Conservation (phyloP, 2,797 vertebrate genomes). For the Lateolabrax maculatus region DNA sequence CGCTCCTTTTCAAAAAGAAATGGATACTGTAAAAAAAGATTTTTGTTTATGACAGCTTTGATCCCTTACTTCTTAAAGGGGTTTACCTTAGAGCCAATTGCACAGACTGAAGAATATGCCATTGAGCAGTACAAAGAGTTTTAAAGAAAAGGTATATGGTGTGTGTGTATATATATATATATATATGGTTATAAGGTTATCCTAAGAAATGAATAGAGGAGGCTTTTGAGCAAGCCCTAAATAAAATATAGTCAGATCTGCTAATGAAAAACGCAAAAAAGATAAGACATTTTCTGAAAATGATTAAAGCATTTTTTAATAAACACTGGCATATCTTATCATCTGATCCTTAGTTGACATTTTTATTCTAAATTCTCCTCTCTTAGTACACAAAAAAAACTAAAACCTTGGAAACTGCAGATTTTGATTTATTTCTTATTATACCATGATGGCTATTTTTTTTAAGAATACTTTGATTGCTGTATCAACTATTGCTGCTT, state of each 20-base stretch:
- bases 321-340: conserved; percentile 10
- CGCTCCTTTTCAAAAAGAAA: conserved; percentile 20
- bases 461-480: not conserved
- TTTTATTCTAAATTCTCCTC: conserved; percentile 3
- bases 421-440: not conserved
- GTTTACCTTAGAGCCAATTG: conserved; percentile 13
- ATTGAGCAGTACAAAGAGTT: not conserved
- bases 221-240: conserved; percentile 24
- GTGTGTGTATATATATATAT: too few species aligned
- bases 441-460: not conserved
- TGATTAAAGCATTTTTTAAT: conserved; percentile 4
- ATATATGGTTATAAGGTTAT: too few species aligned
- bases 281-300: conserved; percentile 7
- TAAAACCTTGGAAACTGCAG: not conserved
- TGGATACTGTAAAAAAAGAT: not conserved
- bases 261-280: conserved; percentile 18
- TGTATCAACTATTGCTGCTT: not conserved
- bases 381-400: not conserved
- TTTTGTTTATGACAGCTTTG: conserved; percentile 9
- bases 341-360: conserved; percentile 4
- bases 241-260: conserved; percentile 12
- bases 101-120: conserved; percentile 15
- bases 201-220: not conserved
- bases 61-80: conserved; percentile 11
- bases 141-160: not conserved